These are phyloP conservation scores for Calyptomena viridis DNA, from an alignment of 2,113 vertebrate genomes.

Conservation along the genomic window DNA sequence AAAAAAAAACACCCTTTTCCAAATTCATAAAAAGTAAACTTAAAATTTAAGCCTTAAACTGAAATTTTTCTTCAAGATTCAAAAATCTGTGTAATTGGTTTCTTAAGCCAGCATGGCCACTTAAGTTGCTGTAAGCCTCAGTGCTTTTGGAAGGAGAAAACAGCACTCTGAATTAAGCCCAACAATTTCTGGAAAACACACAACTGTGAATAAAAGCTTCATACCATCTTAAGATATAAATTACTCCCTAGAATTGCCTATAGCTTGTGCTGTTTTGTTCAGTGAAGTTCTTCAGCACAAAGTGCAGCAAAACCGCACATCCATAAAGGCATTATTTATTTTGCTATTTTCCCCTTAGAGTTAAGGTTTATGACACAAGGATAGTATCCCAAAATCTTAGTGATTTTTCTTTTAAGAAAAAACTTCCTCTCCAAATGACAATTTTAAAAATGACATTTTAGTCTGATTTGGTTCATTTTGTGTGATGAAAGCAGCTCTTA, in stretches of 20 bases:
- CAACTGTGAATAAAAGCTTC: background rate
- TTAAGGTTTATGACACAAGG: background rate
- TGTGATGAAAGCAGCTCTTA: background rate
- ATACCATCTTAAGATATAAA: background rate
- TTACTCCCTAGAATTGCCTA: background rate
- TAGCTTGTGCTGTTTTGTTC: background rate
- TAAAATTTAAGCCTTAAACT: too few relatives aligned
- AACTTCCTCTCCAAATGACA: background rate
- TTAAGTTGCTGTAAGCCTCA: background rate
- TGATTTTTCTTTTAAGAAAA: background rate
- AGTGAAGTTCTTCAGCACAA: background rate
- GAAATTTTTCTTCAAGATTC: background rate
- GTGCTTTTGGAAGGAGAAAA: background rate
- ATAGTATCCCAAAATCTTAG: background rate
- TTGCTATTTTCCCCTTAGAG: background rate
- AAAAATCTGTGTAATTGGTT: background rate
- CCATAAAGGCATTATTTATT: background rate
- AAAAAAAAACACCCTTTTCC: background rate
- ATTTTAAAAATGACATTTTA: too few relatives aligned
- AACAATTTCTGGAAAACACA: background rate
- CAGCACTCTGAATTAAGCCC: background rate
- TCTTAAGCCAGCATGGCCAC: background rate
- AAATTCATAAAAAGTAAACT: accelerated
- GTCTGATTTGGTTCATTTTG: too few relatives aligned
- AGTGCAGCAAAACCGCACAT: background rate